Conservation (phyloP, 2,888 invertebrate genomes). For the Macaria liturata region DNA sequence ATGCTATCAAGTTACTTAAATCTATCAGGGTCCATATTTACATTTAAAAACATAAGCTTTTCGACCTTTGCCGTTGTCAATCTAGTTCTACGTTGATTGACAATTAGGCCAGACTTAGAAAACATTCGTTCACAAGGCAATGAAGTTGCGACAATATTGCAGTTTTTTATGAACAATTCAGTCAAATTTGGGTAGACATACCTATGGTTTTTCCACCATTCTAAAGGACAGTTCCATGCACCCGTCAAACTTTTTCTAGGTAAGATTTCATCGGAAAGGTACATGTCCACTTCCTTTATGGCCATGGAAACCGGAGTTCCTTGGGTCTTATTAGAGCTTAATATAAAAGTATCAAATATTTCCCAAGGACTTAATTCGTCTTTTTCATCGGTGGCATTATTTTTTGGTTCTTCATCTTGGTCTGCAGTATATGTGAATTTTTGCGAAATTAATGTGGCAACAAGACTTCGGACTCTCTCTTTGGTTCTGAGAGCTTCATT, state of each 20-base stretch:
- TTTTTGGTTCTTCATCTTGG: no score
- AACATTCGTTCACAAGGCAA: slow-evolving; percentile 32
- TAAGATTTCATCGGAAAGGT: slow-evolving; percentile 15
- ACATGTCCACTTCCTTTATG: background rate
- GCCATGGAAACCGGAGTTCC: no score
- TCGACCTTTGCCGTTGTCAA: slow-evolving; percentile 24
- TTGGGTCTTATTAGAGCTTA: no score
- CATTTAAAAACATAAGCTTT: slow-evolving; percentile 27
- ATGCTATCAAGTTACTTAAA: no score
- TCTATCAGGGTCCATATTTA: no score
- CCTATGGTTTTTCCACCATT: slow-evolving; percentile 34
- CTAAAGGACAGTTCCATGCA: slow-evolving; percentile 26
- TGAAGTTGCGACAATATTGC: slow-evolving; percentile 17
- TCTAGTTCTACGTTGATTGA: slow-evolving; percentile 19
- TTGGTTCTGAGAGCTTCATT: no score
- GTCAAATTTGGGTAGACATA: slow-evolving; percentile 30
- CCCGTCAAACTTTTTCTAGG: slow-evolving; percentile 24
- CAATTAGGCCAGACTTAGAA: slow-evolving; percentile 27
- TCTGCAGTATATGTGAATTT: no score
- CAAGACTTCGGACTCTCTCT: no score
- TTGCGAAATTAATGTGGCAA: no score
- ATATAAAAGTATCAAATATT: no score
- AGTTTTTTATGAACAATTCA: slow-evolving; percentile 22
- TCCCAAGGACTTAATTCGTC: no score
- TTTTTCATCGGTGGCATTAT: no score